Percentiles rank a stretch among this genome's conserved stretches.
Evolutionary conservation across 2,113 vertebrate genomes (phyloP).

Genomic region (Verasper variegatus): DNA sequence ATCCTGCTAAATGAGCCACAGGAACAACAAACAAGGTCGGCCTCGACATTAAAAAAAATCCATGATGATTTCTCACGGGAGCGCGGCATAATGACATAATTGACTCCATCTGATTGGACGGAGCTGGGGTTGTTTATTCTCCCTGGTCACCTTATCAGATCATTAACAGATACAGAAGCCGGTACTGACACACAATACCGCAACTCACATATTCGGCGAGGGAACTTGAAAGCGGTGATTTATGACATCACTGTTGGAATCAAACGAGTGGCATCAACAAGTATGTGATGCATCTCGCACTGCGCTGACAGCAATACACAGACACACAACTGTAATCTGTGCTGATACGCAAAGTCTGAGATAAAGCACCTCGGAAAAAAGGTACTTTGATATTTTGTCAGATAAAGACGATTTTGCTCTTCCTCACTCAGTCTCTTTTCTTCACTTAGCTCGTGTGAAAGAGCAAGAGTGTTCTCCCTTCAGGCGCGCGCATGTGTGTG

Average conservation of each 20-base stretch:
- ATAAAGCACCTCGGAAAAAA: not conserved
- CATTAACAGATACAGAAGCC: slow-evolving; percentile 38
- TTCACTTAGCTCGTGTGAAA: slow-evolving; percentile 24
- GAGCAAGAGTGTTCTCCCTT: slow-evolving; percentile 34
- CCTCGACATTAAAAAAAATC: slow-evolving; percentile 34
- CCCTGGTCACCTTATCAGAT: slow-evolving; percentile 37
- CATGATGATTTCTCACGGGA: slow-evolving; percentile 58
- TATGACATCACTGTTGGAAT: not conserved
- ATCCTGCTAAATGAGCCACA: slow-evolving; percentile 40
- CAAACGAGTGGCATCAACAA: slow-evolving; percentile 1
- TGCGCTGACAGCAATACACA: not conserved
- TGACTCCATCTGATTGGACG: slow-evolving; percentile 60
- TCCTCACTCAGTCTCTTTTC: slow-evolving; percentile 5
- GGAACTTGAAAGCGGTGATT: not conserved
- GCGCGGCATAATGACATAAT: slow-evolving; percentile 47
- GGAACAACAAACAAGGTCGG: slow-evolving; percentile 39
- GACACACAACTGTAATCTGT: not conserved
- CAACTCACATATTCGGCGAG: not conserved
- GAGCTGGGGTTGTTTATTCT: slow-evolving; percentile 51
- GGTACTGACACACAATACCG: slow-evolving; percentile 13
- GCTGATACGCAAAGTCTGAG: not conserved
- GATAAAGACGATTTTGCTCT: slow-evolving; percentile 18
- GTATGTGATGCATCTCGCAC: not conserved
- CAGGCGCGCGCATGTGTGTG: slow-evolving; percentile 31
- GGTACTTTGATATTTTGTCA: not conserved